These are phyloP conservation scores for Tipula vernalis DNA, from an alignment of 2,888 invertebrate genomes.

Conservation along the genomic window DNA sequence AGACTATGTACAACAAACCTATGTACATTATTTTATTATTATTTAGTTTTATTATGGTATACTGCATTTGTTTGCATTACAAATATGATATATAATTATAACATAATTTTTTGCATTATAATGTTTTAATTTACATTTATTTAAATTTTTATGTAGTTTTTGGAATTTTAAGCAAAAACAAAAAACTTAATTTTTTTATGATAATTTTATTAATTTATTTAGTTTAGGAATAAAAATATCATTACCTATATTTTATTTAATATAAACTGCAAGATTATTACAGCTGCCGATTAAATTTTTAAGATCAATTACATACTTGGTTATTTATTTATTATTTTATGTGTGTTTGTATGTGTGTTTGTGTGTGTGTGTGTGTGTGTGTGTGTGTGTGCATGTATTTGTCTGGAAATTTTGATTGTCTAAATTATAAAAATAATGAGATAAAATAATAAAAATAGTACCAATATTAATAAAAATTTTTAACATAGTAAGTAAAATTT, in stretches of 20 bases:
- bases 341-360: neutral
- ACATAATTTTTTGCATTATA: neutral
- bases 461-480: neutral
- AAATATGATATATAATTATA: neutral
- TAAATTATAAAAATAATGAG: neutral
- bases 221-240: neutral
- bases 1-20: neutral
- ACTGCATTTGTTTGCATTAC: neutral
- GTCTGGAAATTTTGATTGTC: neutral
- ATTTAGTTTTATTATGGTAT: neutral
- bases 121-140: neutral
- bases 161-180: neutral
- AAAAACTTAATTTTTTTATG: neutral
- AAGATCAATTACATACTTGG: neutral
- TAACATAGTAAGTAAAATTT: neutral
- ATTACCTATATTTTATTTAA: neutral
- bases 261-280: neutral
- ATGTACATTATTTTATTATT: neutral
- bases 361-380: neutral
- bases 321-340: neutral
- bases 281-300: neutral
- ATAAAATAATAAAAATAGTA: neutral
- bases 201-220: neutral
- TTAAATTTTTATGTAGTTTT: neutral
- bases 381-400: neutral